These are phyloP conservation scores for zebrafish (Danio rerio) DNA, from an alignment of 2,113 vertebrate genomes.

Conservation along the genomic window GRCz12tu NC_133197.1:34850001-34850500, in stretches of 20 bases:
- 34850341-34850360: conserved; percentile 6
- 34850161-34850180: conserved; percentile 48
- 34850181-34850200: conserved; percentile 58
- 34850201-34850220: conserved; percentile 50
- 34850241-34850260: conserved; percentile 58
- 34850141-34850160: conserved; percentile 42
- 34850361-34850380: conserved; percentile 32
- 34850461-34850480: too few relatives aligned
- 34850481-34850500: too few relatives aligned
- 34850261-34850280: conserved; percentile 34
- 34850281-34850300: conserved; percentile 51
- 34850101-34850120: conserved; percentile 58
- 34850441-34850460: too few relatives aligned
- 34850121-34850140: conserved; percentile 44
- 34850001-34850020: neutral
- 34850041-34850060: neutral
- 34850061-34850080: neutral
- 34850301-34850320: conserved; percentile 43
- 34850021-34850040: neutral
- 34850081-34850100: neutral
- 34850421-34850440: neutral
- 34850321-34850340: neutral
- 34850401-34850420: neutral
- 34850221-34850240: conserved; percentile 56
- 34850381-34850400: neutral